Evolutionary conservation across 2,888 invertebrate genomes (phyloP), one percentile per base, ranked within the genome.

Genomic region (Eupithecia dodoneata): DNA sequence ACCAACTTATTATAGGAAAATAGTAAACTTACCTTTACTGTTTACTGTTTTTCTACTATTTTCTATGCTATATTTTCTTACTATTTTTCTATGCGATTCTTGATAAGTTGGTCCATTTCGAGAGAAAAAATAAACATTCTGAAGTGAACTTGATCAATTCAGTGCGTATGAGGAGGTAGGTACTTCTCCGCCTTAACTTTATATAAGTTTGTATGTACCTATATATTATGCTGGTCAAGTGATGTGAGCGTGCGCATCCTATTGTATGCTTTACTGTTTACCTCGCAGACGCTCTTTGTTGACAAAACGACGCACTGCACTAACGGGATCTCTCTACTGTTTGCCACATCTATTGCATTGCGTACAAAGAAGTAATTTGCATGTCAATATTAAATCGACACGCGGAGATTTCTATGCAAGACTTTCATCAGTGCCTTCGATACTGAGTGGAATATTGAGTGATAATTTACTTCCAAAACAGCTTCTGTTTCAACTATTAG

Each of bases 331-430:
- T 81, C 82, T 83, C 80, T 84, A 82, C 85, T 88, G 87, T 87
- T 86, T 84, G 84, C 86, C 83, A 84, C 84, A 85, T 87, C 85
- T 87, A 87, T 85, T 86, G 84, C 86, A 84, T 86, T 85, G 85
- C 82, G 69, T 84, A 87, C 87, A 87, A 87, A 87, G 88, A 87
- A 86, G 85, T 85, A 81, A 89, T 89, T 88, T 88, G 87, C 88
- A 89, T 89, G 87, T 87, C 86, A 87, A 87, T 86, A 87, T 85
- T 85, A 82, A 83, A 82, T 81, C 83, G 82, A 84, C 87, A 84
- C 74, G 74, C 41, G 72, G 59, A 70, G 71, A 79, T 79, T 78
- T 81, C 76, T 73, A 76, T 79, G 71, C 41, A 73, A 49, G 30
- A 30, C 18, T 55, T 65, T 30, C 70, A 70, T 45, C 70, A 70